Evolutionary conservation across 2,797 vertebrate species (phyloP), one percentile per base, ranked within the genome.

Genomic region (Vireo griseus): DNA sequence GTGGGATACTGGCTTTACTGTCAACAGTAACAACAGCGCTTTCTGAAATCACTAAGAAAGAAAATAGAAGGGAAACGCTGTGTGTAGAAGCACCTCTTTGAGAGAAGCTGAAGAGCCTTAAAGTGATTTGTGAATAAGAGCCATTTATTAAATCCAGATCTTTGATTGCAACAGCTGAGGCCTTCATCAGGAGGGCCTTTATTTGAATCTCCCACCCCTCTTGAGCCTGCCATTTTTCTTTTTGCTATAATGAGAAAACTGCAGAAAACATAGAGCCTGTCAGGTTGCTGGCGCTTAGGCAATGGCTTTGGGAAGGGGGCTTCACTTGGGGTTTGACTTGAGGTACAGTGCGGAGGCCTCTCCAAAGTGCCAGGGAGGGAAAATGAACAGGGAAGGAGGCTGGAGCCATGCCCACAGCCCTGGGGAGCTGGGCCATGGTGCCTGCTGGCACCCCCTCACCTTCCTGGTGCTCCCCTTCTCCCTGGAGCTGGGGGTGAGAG

Each of bases 51-150:
- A 95, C 94, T 96, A 92, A 87, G 88, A 94, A 84, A 94, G 95
- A 96, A 97, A 97, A 87, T 61, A 92, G 97, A 98, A 96, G 94
- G 95, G 95, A 96, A 97, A 96, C 95, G 74, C 93, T 94, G 95
- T 96, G 90, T 92, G 86, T 96, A 96, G 96, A 97, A 97, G 92
- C 93, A 96, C 98, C 98, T 99, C 98, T 98, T 97, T 96, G 97
- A 98, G 97, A 98, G 96, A 97, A 96, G 98, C 97, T 98, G 98
- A 98, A 95, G 97, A 99, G 99, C 99, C 99, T 99, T 99, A 99
- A 99, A 98, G 96, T 98, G 98, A 98, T 98, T 98, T 98, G 98
- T 98, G 98, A 99, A 98, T 98, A 98, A 99, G 98, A 99, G 99
- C 99, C 99, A 99, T 99, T 97, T 96, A 96, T 97, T 98, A 98